phyloP scores from a whole-genome alignment of 2,797 vertebrate genomes.

The Anguilla anguilla region DNA sequence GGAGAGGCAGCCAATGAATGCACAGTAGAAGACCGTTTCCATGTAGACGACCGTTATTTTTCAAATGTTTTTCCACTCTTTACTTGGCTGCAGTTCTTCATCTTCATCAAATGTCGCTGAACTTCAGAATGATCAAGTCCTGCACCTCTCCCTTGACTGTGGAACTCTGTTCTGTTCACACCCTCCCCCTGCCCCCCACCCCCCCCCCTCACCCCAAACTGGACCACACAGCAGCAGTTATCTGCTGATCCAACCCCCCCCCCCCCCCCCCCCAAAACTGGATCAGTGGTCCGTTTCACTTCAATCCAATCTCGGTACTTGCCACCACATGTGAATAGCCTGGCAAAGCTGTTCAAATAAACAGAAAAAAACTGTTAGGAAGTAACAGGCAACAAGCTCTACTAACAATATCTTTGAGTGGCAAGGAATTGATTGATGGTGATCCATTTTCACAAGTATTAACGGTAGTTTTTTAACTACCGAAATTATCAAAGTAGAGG shows the following conservation, averaged over 20 bases:
- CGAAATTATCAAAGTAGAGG: too few relatives aligned
- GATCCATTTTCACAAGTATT: too few relatives aligned
- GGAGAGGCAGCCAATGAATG: not conserved
- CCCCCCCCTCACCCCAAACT: not conserved
- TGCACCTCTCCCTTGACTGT: not conserved
- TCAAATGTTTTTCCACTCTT: not conserved
- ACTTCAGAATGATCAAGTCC: not conserved
- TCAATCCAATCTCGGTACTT: not conserved
- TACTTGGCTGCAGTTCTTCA: not conserved
- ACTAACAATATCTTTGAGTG: too few relatives aligned
- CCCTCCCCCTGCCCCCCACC: not conserved
- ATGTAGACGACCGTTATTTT: not conserved
- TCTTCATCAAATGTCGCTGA: not conserved
- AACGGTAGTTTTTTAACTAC: too few relatives aligned
- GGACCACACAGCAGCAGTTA: conserved; percentile 20
- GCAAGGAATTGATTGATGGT: too few relatives aligned
- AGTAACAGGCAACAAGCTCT: not conserved
- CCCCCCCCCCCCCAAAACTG: not conserved
- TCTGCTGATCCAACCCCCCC: not conserved
- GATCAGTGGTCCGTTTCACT: not conserved
- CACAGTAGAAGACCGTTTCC: not conserved
- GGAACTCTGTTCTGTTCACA: not conserved
- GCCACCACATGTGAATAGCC: not conserved
- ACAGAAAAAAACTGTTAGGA: not conserved
- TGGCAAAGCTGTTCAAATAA: not conserved